Conservation (phyloP, 2,797 vertebrate species). For the Xiphorhynchus erythropygius region DNA sequence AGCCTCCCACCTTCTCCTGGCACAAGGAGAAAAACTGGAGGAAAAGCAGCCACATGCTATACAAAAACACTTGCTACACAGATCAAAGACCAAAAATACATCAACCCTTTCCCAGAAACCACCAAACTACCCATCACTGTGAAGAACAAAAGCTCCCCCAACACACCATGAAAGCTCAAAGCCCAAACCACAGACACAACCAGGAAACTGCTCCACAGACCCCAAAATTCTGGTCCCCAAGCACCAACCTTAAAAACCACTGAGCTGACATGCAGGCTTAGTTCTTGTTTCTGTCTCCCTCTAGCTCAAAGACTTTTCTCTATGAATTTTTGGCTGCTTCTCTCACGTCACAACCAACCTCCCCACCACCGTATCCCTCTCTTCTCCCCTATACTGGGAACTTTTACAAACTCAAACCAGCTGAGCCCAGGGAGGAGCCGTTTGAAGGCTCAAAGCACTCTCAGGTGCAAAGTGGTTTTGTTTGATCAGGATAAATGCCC, state of each 20-base stretch:
- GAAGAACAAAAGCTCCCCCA: background rate
- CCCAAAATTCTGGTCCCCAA: background rate
- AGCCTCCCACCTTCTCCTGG: background rate
- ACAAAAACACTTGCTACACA: background rate
- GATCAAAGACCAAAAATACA: background rate
- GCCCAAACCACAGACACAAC: accelerated
- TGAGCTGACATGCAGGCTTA: accelerated
- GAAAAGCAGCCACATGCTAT: background rate
- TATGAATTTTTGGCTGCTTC: accelerated
- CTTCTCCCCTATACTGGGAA: accelerated
- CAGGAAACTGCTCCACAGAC: accelerated
- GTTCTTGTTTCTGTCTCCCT: accelerated
- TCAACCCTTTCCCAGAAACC: accelerated
- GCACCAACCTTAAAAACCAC: background rate
- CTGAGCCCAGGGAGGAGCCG: background rate
- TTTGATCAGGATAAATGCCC: background rate
- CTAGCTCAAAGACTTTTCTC: no score
- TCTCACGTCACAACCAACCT: accelerated
- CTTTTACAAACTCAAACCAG: background rate
- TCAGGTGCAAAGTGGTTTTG: background rate
- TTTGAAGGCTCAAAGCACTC: background rate
- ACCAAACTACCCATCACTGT: accelerated
- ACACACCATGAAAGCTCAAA: accelerated
- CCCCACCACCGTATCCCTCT: accelerated
- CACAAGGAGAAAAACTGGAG: accelerated